Evolutionary conservation across 2,797 vertebrate genomes (phyloP).

Genomic region (Pseudotriccus pelzelni): DNA sequence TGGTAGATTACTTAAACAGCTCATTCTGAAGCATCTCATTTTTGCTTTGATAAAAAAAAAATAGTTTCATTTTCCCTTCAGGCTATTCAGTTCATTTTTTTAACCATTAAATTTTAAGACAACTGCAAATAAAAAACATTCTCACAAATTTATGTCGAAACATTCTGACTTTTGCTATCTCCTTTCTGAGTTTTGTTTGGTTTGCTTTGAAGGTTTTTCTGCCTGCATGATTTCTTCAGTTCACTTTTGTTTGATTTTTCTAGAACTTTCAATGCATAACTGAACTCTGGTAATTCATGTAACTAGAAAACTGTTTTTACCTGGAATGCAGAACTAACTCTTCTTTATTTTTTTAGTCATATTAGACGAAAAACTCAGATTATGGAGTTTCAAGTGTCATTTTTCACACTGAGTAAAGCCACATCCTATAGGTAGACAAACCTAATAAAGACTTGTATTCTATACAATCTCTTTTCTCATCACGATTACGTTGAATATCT

Average conservation of each 20-base stretch:
- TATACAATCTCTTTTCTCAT: not conserved
- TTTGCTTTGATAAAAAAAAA: not conserved
- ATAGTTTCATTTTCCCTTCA: not conserved
- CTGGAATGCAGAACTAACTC: fast-evolving
- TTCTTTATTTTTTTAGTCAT: not conserved
- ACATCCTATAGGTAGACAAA: not conserved
- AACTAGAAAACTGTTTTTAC: not conserved
- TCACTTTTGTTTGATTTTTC: not conserved
- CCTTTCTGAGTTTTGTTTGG: not conserved
- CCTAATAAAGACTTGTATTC: not conserved
- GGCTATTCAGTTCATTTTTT: not conserved
- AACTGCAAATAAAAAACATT: not conserved
- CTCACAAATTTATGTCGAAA: not conserved
- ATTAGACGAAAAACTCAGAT: not conserved
- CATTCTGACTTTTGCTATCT: not conserved
- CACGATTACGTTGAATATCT: not conserved
- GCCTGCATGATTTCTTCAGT: not conserved
- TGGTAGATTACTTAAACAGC: not conserved
- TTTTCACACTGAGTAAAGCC: not conserved
- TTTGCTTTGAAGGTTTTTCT: not conserved
- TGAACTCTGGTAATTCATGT: not conserved
- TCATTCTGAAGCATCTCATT: not conserved
- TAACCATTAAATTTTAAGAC: not conserved
- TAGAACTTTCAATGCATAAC: not conserved
- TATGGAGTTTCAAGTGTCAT: not conserved